These are phyloP conservation scores for Kudoa iwatai DNA, from an alignment of 30 jellyfish, hydroid and myxozoan genomes.

Conservation along the genomic window DNA sequence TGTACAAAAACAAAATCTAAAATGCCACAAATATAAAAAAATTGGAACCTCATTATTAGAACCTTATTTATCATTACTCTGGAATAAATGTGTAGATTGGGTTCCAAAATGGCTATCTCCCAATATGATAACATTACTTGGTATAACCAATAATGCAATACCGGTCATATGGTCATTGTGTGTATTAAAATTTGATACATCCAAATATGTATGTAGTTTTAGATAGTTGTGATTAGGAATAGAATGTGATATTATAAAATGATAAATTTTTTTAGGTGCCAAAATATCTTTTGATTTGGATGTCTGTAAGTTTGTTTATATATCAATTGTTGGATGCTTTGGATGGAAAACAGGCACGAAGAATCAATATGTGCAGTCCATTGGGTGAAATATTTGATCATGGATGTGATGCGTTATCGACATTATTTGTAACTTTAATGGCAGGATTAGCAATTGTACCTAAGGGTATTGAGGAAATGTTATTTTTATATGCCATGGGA, in stretches of 20 bases:
- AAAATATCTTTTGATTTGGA: constrained; percentile 4
- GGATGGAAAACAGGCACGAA: constrained; percentile 79
- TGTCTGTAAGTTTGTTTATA: constrained; percentile 19
- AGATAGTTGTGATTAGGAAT: too few species aligned
- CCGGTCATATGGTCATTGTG: too few species aligned
- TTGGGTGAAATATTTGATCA: constrained; percentile 77
- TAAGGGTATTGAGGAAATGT: too few species aligned
- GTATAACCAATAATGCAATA: too few species aligned
- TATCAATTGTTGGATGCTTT: constrained; percentile 72
- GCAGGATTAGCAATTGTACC: too few species aligned
- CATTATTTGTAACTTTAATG: constrained; percentile 6
- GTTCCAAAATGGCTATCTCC: neutral
- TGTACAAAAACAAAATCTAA: too few species aligned
- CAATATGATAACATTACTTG: neutral
- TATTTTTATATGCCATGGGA: constrained; percentile 7
- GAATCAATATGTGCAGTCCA: constrained; percentile 39
- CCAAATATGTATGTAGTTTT: too few species aligned
- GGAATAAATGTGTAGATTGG: neutral
- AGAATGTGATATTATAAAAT: too few species aligned
- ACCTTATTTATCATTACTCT: neutral
- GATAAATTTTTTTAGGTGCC: constrained; percentile 11
- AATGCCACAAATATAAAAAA: constrained; percentile 1
- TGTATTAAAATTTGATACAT: too few species aligned
- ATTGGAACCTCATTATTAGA: neutral
- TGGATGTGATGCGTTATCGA: constrained; percentile 70